phyloP scores from a whole-genome alignment of 2,113 vertebrate genomes.

The Bubo scandiacus region DNA sequence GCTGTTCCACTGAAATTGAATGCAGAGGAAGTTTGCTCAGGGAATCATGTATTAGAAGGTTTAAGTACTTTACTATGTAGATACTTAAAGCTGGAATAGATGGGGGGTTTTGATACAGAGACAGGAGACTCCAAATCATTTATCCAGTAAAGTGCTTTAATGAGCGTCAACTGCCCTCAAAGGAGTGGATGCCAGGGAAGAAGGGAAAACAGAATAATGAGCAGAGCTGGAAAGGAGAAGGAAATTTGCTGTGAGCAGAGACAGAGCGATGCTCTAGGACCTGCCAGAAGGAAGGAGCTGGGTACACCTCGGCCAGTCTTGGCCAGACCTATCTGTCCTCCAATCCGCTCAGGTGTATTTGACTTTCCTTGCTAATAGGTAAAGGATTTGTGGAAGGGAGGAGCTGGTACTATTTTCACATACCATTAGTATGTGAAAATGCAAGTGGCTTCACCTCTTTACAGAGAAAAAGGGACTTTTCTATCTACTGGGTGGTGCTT shows the following conservation, averaged over 20 bases:
- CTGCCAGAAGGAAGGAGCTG: background rate
- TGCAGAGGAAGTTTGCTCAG: conserved; percentile 16
- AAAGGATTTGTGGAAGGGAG: background rate
- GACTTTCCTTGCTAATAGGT: background rate
- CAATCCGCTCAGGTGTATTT: background rate
- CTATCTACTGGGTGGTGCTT: background rate
- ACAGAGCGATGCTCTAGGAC: background rate
- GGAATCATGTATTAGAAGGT: background rate
- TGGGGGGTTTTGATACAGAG: background rate
- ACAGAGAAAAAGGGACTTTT: background rate
- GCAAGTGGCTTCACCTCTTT: background rate
- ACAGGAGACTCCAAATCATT: background rate
- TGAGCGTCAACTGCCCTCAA: background rate
- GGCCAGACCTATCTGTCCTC: background rate
- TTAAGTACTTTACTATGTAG: conserved; percentile 33
- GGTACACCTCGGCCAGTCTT: background rate
- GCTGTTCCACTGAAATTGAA: background rate
- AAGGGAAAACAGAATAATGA: background rate
- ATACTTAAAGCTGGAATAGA: background rate
- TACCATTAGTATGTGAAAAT: rapidly evolving
- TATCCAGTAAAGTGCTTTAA: conserved; percentile 1
- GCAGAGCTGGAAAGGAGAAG: background rate
- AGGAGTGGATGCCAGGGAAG: background rate
- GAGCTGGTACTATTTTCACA: background rate
- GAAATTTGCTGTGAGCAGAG: background rate